Conservation (phyloP, 2,797 vertebrate species). For the Cossypha heuglini region DNA sequence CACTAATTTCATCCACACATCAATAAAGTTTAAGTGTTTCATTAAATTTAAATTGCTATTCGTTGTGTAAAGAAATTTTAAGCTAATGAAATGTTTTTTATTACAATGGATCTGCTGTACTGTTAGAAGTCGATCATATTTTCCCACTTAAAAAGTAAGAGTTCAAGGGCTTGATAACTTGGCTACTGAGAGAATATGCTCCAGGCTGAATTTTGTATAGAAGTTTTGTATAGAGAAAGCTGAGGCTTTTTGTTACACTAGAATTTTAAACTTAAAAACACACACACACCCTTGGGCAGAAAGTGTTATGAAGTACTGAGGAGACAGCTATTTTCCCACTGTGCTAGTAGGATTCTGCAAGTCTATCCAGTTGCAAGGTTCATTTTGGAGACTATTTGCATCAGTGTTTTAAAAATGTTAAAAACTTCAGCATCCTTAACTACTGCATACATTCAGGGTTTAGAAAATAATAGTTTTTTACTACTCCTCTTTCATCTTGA, state of each 20-base stretch:
- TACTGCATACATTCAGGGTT: not conserved
- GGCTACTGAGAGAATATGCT: not conserved
- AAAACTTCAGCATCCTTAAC: not conserved
- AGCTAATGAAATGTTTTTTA: slow-evolving; percentile 42
- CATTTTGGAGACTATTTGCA: not conserved
- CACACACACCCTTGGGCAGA: not conserved
- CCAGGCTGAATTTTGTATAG: slow-evolving; percentile 20
- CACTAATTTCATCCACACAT: slow-evolving; percentile 34
- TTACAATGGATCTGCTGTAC: not conserved
- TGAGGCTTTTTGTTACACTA: not conserved
- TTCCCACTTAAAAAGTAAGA: slow-evolving; percentile 45
- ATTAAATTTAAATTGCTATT: slow-evolving; percentile 49
- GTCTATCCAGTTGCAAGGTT: not conserved
- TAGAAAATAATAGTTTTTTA: not conserved
- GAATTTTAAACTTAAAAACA: not conserved
- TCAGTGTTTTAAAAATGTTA: not conserved
- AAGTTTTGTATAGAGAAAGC: not conserved
- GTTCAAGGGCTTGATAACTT: slow-evolving; percentile 45
- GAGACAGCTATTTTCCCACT: not conserved
- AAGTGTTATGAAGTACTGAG: not conserved
- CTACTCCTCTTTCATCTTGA: not conserved
- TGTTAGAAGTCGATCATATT: slow-evolving; percentile 8
- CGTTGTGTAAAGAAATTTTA: slow-evolving; percentile 10
- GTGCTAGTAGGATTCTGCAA: not conserved
- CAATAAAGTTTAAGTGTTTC: slow-evolving; percentile 61